Evolutionary conservation across 30 jellyfish, hydroid and myxozoan genomes (phyloP).

Genomic region (Turritopsis dohrnii): DNA sequence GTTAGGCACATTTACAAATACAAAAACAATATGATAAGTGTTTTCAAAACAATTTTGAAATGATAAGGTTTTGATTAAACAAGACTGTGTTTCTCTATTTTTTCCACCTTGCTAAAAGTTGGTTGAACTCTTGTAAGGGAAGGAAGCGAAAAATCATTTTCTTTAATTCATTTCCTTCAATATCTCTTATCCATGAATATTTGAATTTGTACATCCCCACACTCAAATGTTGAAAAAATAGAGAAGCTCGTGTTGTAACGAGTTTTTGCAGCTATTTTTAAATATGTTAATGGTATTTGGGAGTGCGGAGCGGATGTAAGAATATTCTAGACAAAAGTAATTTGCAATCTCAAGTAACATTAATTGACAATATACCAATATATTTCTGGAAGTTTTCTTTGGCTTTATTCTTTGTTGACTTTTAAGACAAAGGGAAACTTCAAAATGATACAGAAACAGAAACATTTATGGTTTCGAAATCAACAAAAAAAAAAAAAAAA

Average conservation of each 20-base stretch:
- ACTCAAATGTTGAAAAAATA: background rate
- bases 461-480: too few relatives aligned
- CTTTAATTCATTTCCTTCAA: background rate
- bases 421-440: too few relatives aligned
- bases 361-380: background rate
- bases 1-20: background rate
- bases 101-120: background rate
- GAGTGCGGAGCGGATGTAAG: background rate
- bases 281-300: background rate
- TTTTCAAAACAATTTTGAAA: background rate
- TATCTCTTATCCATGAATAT: background rate
- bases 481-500: background rate
- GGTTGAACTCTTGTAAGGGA: background rate
- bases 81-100: background rate
- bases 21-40: background rate
- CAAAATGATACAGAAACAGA: too few relatives aligned
- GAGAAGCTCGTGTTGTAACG: background rate
- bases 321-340: background rate
- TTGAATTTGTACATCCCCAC: background rate
- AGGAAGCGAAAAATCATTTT: background rate
- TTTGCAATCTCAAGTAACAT: background rate
- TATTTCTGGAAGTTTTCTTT: too few relatives aligned
- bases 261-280: background rate
- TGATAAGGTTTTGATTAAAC: background rate
- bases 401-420: too few relatives aligned